Evolutionary conservation across 2,797 vertebrate species (phyloP), one percentile per base, ranked within the genome.

Genomic region (Cossypha polioptera): DNA sequence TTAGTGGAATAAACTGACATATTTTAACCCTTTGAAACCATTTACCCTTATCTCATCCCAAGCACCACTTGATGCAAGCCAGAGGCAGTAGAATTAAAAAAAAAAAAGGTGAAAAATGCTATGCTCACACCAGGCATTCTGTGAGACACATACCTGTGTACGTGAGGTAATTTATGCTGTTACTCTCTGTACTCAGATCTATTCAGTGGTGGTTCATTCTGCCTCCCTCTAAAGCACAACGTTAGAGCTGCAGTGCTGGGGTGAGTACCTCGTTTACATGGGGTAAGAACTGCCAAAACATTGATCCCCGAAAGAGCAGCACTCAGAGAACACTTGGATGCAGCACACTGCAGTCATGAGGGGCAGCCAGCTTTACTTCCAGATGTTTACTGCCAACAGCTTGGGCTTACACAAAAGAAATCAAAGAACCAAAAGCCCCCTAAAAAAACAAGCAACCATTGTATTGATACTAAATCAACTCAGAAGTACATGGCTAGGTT

Each of bases 251-350:
- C 59, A 59, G 13, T 7, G 6, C 12, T 16, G n/a, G 18, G 35
- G 15, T 0, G 0, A 66, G 18, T 10, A 36, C 45, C 36, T 79
- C 53, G 9, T 62, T 81, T 59, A 61, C 48, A 16, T 0, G 4
- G 38, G 40, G 7, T 28, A 38, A 83, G 57, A 2, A 14, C 43
- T 9, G 7, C 24, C 40, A 13, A 57, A 74, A 19, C 10, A 3
- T 26, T 0, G 0, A 42, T 59, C 58, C 38, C 68, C 36, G 21
- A 21, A 58, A 68, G 42, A 82, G 35, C 4, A 6, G 33, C 1
- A 16, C 51, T 35, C 48, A 16, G 31, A 65, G 40, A 35, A 84
- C 9, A 50, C 25, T 14, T 4, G 29, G 18, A 40, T 25, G n/a
- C 69, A 75, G 47, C 1, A 1, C 11, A 8, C 14, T 15, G 6